Conservation (phyloP, 2,888 invertebrate genomes). For the Clostera curtula region DNA sequence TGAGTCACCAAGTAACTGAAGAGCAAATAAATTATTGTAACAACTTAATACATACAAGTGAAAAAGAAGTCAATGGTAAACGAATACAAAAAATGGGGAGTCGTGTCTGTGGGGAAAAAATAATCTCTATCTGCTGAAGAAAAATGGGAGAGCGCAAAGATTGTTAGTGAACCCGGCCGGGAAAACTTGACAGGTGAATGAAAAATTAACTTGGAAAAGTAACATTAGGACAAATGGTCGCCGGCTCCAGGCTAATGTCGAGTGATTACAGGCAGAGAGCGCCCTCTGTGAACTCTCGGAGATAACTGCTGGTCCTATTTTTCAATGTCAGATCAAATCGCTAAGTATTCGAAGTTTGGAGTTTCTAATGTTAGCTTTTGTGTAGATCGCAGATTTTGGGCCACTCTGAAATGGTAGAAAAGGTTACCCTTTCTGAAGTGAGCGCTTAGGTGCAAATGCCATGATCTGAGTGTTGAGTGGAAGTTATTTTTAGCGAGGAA, state of each 20-base stretch:
- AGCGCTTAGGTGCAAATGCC: no score
- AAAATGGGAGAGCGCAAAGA: slow-evolving; percentile 1
- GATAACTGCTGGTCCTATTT: slow-evolving; percentile 19
- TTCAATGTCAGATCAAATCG: slow-evolving; percentile 20
- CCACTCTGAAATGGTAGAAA: no score
- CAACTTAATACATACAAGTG: no score
- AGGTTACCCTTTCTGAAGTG: no score
- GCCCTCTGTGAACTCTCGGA: slow-evolving; percentile 12
- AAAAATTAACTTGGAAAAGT: slow-evolving; percentile 25
- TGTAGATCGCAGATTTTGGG: no score
- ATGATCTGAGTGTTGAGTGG: no score
- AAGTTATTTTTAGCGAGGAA: no score
- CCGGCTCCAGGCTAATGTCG: slow-evolving; percentile 15
- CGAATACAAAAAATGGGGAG: not conserved
- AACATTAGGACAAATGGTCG: slow-evolving; percentile 19
- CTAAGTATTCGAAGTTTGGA: slow-evolving; percentile 4
- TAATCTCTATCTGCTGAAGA: not conserved
- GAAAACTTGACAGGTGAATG: slow-evolving; percentile 22
- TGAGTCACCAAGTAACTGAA: no score
- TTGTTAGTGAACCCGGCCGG: not conserved
- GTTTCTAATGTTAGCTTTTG: no score
- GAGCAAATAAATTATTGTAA: no score
- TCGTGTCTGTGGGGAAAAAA: no score
- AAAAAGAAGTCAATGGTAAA: not conserved
- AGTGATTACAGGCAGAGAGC: slow-evolving; percentile 19